Percentiles rank a stretch among this genome's conserved stretches.
Evolutionary conservation across 2,113 vertebrate species (phyloP).

Genomic region (Sinocyclocheilus anshuiensis): DNA sequence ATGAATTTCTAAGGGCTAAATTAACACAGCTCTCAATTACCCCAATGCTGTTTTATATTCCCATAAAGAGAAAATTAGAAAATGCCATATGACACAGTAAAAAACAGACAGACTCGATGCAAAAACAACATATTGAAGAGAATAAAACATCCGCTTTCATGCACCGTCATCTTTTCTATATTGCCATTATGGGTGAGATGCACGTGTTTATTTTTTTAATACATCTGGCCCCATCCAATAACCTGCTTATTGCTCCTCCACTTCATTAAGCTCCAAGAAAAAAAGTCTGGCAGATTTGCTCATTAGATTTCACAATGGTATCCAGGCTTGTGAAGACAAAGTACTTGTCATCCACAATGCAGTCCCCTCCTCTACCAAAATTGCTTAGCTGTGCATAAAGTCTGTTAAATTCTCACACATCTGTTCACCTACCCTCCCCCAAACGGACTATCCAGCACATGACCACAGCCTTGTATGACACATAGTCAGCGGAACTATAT

Average conservation of each 20-base stretch:
- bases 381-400: conserved; percentile 45
- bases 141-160: conserved; percentile 25
- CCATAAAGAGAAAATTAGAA: conserved; percentile 45
- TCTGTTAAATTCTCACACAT: conserved; percentile 19
- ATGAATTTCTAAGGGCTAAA: conserved; percentile 41
- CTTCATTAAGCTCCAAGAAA: conserved; percentile 66
- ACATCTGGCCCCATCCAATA: conserved; percentile 67
- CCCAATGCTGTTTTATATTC: conserved; percentile 38
- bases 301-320: conserved; percentile 65
- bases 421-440: neutral
- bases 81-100: conserved; percentile 52
- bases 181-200: conserved; percentile 43
- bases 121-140: conserved; percentile 45
- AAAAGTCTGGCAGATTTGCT: conserved; percentile 63
- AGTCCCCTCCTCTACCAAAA: conserved; percentile 3
- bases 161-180: conserved; percentile 29
- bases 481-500: conserved; percentile 34
- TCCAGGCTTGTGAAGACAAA: conserved; percentile 57
- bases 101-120: conserved; percentile 30
- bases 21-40: conserved; percentile 47
- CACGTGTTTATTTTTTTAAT: conserved; percentile 55
- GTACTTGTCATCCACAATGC: conserved; percentile 41
- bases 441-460: conserved; percentile 15
- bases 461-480: conserved; percentile 7
- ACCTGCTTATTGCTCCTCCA: conserved; percentile 72